A percentile compares a stretch with the other conserved stretches of the same genome.
phyloP scores from a whole-genome alignment of 1,140 invertebrate species.

The Drosophila serrata region DNA sequence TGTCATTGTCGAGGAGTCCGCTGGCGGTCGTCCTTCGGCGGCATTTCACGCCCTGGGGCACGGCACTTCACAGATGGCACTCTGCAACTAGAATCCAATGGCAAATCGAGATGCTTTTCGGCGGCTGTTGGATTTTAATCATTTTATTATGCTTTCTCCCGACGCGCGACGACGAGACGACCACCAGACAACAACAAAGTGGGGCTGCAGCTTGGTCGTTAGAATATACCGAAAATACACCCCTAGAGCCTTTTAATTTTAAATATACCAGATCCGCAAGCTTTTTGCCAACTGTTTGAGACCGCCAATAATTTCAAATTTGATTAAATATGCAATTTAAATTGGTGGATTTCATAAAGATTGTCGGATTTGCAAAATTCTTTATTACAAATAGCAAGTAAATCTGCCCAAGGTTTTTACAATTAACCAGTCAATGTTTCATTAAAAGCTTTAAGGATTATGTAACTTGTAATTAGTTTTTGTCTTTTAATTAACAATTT shows the following conservation, averaged over 20 bases:
- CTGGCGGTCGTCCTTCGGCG: slow-evolving; percentile 29
- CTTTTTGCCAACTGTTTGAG: background rate
- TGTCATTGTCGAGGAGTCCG: slow-evolving; percentile 58
- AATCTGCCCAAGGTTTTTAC: background rate
- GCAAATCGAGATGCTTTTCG: slow-evolving; percentile 6
- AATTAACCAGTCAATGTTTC: background rate
- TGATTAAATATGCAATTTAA: background rate
- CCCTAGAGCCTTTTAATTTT: background rate
- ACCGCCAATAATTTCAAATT: background rate
- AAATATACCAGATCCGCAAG: background rate
- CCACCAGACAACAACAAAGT: slow-evolving; percentile 68
- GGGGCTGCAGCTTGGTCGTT: slow-evolving; percentile 4
- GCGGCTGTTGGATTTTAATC: slow-evolving; percentile 24
- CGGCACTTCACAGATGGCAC: slow-evolving; percentile 39
- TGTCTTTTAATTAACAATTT: no score
- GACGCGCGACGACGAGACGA: slow-evolving; percentile 54
- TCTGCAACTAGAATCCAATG: slow-evolving; percentile 28
- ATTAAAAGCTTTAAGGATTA: background rate
- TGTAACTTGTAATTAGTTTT: background rate
- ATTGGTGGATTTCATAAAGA: background rate
- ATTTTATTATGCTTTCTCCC: slow-evolving; percentile 36
- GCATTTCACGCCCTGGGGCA: slow-evolving; percentile 16
- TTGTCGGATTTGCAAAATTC: background rate
- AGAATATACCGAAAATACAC: background rate
- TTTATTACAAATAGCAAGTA: background rate